Evolutionary conservation across 1,140 invertebrate species (phyloP), one percentile per base, ranked within the genome.

Genomic region (Araneus ventricosus): DNA sequence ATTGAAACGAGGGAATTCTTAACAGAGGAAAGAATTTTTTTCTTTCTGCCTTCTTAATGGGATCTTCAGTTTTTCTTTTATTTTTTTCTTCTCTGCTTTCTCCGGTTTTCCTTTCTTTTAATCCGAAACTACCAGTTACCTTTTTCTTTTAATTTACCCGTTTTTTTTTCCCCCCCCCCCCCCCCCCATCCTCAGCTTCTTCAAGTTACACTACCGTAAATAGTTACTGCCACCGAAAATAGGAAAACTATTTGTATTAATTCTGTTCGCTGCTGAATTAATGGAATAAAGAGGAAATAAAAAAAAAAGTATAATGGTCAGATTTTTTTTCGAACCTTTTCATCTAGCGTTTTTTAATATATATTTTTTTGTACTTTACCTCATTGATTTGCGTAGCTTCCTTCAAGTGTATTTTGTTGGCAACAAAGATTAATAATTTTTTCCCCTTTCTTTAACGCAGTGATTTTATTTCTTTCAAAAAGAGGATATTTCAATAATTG

Each of bases 1-100:
- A 90, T 80, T 90, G 88, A 90, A 90, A 90, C 88, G 67, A 82
- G 30, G 27, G 7, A 82, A 39, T 86, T 59, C 57, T 39, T 86
- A 57, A 37, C 30, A 37, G 34, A 75, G 4, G 27, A 61, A 52
- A 59, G 70, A 4, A 37, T 22, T 70, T 37, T 75, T 34, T 20
- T 34, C 34, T 75, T 37, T 20, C 10, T 37, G 27, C 67, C 67
- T 20, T 75, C 34, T 30, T 75, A 75, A 75, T 75, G 84, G 37
- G n/a, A 86, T 30, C 59, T 61, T n/a, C 27, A 61, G 30, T 52
- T 37, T 45, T 61, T 86, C 22, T 61, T 59, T 86, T 30, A 2
- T 30, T 86, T 61, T 45, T 34, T 57, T 45, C 20, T n/a, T 87
- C 20, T 52, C n/a, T 45, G 8, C 37, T 14, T 61, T 86, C 59